Conservation (phyloP, 1,140 invertebrate species). For the Cydia amplana region DNA sequence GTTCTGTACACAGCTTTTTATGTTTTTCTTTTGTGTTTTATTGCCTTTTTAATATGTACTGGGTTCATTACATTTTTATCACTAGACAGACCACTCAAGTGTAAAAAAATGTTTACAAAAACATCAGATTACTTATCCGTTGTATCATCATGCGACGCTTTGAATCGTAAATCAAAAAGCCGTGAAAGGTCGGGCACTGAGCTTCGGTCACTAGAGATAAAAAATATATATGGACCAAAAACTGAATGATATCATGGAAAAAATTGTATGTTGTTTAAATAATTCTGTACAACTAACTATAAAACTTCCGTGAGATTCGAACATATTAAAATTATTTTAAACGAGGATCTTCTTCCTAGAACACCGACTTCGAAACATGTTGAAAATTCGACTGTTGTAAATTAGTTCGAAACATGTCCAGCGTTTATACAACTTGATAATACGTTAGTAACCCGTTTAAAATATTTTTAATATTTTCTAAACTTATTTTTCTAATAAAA, state of each 20-base stretch:
- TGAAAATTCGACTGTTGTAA: no score
- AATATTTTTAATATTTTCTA: no score
- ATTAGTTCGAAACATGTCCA: no score
- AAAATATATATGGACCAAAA: slow-evolving; percentile 32
- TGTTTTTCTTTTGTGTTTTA: not conserved
- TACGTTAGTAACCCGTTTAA: no score
- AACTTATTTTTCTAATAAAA: no score
- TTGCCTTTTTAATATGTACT: not conserved
- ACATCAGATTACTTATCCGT: slow-evolving; percentile 11
- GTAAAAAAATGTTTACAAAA: slow-evolving; percentile 3
- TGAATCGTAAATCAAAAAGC: slow-evolving; percentile 66
- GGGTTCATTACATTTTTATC: not conserved
- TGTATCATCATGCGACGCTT: slow-evolving; percentile 53
- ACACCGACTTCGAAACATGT: no score
- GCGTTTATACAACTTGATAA: no score
- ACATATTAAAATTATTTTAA: no score
- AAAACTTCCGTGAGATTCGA: no score
- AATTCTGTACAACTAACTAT: not conserved
- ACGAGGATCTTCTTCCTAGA: no score
- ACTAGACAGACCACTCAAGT: not conserved
- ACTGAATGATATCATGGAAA: not conserved
- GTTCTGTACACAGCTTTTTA: not conserved
- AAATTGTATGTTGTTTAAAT: not conserved
- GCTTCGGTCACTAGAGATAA: slow-evolving; percentile 50
- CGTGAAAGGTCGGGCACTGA: slow-evolving; percentile 57